Percentiles rank a stretch among this genome's conserved stretches.
These are phyloP conservation scores for Xenops minutus DNA, from an alignment of 2,797 vertebrate genomes.

Conservation along the genomic window DNA sequence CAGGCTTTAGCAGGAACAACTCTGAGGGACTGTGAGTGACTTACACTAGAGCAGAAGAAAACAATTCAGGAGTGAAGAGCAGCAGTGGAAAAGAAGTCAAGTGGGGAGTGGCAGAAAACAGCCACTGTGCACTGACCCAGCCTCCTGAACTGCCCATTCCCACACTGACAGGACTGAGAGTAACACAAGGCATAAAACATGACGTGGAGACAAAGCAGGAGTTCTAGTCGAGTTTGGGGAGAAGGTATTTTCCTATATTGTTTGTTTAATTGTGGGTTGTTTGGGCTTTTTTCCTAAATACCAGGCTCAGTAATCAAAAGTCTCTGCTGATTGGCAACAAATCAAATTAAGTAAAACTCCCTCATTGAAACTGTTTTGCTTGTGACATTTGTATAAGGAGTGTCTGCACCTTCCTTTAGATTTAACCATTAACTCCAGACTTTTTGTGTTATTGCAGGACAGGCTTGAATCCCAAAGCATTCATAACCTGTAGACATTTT, in stretches of 20 bases:
- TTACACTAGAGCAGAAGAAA: not conserved
- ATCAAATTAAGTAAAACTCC: not conserved
- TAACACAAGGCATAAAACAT: not conserved
- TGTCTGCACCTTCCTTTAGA: not conserved
- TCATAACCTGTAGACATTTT: not conserved
- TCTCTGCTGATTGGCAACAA: not conserved
- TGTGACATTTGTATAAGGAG: not conserved
- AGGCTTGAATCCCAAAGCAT: not conserved
- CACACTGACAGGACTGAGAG: not conserved
- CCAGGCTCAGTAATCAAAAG: not conserved
- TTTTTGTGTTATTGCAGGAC: not conserved
- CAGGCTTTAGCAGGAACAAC: not conserved
- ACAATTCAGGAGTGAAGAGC: not conserved
- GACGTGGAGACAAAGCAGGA: not conserved
- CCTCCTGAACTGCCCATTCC: not conserved
- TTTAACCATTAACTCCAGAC: not conserved
- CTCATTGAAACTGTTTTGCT: not conserved
- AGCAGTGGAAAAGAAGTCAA: not conserved
- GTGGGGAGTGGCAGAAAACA: not conserved
- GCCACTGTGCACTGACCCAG: not conserved
- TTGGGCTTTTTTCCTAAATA: not conserved
- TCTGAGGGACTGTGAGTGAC: not conserved
- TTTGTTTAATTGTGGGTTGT: not conserved
- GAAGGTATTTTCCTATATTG: not conserved
- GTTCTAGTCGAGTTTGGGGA: not conserved